Evolutionary conservation across 1,140 invertebrate species (phyloP).

Genomic region (Drosophila athabasca): DNA sequence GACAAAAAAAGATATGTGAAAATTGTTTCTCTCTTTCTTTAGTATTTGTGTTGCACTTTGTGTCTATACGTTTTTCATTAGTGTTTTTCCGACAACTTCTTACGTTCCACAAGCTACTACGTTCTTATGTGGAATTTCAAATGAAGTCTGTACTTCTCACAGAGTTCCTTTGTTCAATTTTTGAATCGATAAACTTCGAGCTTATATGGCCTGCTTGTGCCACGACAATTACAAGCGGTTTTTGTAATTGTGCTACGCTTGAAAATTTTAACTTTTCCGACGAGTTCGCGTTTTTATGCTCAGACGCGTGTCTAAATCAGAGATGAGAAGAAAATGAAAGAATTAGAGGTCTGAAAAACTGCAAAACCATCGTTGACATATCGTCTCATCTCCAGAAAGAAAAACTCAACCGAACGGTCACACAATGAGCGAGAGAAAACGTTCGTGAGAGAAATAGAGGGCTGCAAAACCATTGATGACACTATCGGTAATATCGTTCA

Average conservation of each 20-base stretch:
- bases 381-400: too few relatives aligned
- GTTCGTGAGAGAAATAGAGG: not conserved
- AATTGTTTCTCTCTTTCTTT: constrained; percentile 23
- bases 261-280: constrained; percentile 53
- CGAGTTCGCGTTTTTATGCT: constrained; percentile 65
- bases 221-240: constrained; percentile 69
- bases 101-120: constrained; percentile 81
- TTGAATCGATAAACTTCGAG: constrained; percentile 52
- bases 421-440: constrained; percentile 3
- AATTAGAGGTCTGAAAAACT: too few relatives aligned
- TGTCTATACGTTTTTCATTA: constrained; percentile 78
- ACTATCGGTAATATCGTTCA: constrained; percentile 10
- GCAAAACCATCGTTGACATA: too few relatives aligned
- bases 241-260: constrained; percentile 60
- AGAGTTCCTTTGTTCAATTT: constrained; percentile 46
- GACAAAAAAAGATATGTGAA: constrained; percentile 57
- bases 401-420: not conserved
- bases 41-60: constrained; percentile 73
- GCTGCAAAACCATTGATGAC: constrained; percentile 12
- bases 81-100: constrained; percentile 77
- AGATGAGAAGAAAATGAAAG: too few relatives aligned
- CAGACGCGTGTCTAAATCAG: constrained; percentile 73
- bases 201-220: constrained; percentile 65
- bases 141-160: constrained; percentile 45
- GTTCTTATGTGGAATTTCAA: constrained; percentile 66